Base-by-base conservation (phyloP, 2,888 invertebrate species). In the Ceratothoa steindachneri region DNA sequence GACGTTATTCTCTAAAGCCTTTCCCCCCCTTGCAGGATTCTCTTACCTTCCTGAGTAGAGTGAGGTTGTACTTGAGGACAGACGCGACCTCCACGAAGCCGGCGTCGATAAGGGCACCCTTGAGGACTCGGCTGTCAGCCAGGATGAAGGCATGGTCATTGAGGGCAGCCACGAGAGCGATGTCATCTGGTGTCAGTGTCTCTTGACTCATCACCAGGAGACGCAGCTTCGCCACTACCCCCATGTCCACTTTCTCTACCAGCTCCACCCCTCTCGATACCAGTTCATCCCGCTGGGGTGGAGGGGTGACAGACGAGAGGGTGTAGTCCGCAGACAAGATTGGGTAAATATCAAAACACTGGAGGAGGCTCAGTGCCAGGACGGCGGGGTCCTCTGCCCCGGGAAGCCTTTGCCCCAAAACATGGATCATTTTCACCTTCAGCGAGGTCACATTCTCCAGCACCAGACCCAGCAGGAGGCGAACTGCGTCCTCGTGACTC, bases 401-500 rank as follows among this genome's bases (percentile, higher is more conserved):
- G 9, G 22, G 30, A 15, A 66, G 52, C 24, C 24, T 24, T 69
- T 27, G 19, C 12, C 86, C 87, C 67, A 87, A 88, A 5, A 89
- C 85, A 87, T 96, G 95, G 15, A 88, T 86, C 19, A 89, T 86
- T 84, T 92, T 92, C 22, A 95, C 84, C 82, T 91, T 91, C 1
- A 89, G 84, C 9, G 89, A 87, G 51, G 87, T 86, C 22, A 88
- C 87, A 84, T 95, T 96, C 86, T 96, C 95, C 41, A 90, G 84
- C 27, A 90, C 89, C 9, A 91, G 85, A 83, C 95, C 93, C 71
- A 93, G 83, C 73, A 89, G 85, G 60, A 88, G 87, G 0, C 89
- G 88, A 9, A 93, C 84, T 15, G 92, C 91, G 81, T 90, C 89
- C 1, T 86, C 82, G 75, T 87, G 88, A 0, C 89, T 86, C 7